These are phyloP conservation scores for Furnarius figulus DNA, from an alignment of 2,113 vertebrate species.

Conservation along the genomic window DNA sequence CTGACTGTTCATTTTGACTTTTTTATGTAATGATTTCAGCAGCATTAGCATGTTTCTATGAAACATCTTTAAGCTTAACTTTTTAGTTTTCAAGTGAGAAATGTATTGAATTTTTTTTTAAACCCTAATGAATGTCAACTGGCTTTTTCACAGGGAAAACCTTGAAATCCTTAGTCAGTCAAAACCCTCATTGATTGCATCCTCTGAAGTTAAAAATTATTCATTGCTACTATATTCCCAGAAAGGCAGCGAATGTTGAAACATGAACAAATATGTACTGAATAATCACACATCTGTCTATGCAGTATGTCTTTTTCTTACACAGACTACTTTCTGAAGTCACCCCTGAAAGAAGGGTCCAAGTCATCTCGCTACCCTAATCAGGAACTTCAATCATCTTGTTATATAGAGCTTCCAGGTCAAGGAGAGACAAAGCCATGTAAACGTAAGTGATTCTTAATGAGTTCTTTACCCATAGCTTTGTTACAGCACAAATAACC, in stretches of 20 bases:
- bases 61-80: background rate
- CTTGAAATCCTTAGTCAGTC: constrained; percentile 53
- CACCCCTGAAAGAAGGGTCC: background rate
- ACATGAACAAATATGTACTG: background rate
- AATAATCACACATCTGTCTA: background rate
- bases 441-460: constrained; percentile 29
- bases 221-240: background rate
- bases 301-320: background rate
- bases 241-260: background rate
- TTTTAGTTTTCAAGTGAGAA: background rate
- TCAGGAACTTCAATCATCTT: background rate
- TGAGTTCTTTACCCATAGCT: background rate
- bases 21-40: background rate
- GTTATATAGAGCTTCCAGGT: background rate
- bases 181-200: constrained; percentile 35
- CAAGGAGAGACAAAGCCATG: constrained; percentile 17
- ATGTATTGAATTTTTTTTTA: background rate
- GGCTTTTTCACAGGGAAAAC: constrained; percentile 16
- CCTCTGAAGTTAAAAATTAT: constrained; percentile 54
- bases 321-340: background rate
- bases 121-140: constrained; percentile 27
- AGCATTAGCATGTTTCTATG: background rate
- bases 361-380: background rate
- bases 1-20: background rate
- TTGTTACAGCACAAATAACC: constrained; percentile 30